Evolutionary conservation across 2,113 vertebrate genomes (phyloP).

Genomic region (Macrotus californicus): DNA sequence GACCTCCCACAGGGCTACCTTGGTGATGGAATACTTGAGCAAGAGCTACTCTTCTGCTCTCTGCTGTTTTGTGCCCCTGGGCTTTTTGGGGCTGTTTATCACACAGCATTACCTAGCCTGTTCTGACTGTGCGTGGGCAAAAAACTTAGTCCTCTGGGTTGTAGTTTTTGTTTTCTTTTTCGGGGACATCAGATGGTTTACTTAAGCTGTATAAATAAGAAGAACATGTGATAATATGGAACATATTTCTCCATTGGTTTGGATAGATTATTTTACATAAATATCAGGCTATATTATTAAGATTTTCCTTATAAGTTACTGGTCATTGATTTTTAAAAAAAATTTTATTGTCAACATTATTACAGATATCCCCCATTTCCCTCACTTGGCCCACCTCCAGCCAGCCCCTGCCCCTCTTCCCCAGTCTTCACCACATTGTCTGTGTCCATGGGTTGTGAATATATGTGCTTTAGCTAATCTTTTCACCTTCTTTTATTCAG

Average conservation of each 20-base stretch:
- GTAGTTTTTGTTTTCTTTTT: background rate
- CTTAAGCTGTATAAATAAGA: background rate
- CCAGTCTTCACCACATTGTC: no score
- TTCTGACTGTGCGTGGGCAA: background rate
- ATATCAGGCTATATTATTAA: background rate
- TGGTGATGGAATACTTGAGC: background rate
- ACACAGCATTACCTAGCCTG: background rate
- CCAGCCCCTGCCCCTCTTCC: no score
- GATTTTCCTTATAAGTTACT: background rate
- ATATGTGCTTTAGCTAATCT: no score
- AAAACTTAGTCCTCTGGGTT: background rate
- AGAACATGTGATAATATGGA: background rate
- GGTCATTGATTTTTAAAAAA: no score
- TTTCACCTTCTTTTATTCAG: no score
- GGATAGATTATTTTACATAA: background rate
- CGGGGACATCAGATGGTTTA: background rate
- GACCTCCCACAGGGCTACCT: background rate
- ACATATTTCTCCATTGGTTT: background rate
- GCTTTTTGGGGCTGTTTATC: background rate
- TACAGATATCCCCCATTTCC: no score
- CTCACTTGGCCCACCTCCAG: no score
- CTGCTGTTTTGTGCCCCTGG: background rate
- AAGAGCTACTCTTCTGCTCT: background rate
- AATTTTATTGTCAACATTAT: no score
- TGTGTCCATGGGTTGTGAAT: no score